Base-by-base conservation (phyloP, 2,797 vertebrate genomes). In the Taeniopygia guttata region DNA sequence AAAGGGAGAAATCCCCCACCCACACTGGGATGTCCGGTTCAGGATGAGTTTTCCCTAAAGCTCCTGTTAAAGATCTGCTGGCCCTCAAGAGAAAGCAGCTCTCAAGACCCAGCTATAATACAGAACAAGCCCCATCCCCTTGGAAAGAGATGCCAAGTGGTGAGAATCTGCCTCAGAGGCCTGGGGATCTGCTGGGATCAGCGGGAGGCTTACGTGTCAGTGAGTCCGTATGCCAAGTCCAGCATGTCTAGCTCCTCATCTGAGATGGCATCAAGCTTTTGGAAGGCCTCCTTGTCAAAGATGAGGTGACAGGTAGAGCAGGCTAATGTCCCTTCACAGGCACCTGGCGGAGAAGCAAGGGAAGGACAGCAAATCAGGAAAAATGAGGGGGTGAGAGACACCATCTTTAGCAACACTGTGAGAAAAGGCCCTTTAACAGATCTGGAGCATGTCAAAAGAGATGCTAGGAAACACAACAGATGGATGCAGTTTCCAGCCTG, bases 181-280 rank as follows among this genome's bases (percentile, higher is more conserved):
- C 17, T 19, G 30, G 60, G 77, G 45, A 62, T 21, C 43, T 58
- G 5, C 43, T 38, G 59, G 0, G 0, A 11, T 12, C 32, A 59
- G 75, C 67, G 46, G 29, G 63, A 79, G 36, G 55, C 97, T 96
- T 97, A 98, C 98, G 97, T 98, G 69, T 97, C 95, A 19, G 96
- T 98, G 75, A 98, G 96, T 25, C 98, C 98, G 0, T 97, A 98
- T 0, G 98, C 98, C 94, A 98, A 93, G 89, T 98, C 98, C 89
- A 98, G 88, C 97, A 98, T 98, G 85, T 98, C 98, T 89, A 98
- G 68, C 86, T 98, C 98, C 46, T 98, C 98, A 12, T 98, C 97
- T 7, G 95, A 95, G 83, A 96, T 46, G 11, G 97, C 67, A 59
- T 63, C 96, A 90, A 98, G 79, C 78, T 97, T 96, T 54, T 97